Conservation (phyloP, 1,140 invertebrate species). For the Bombus huntii region DNA sequence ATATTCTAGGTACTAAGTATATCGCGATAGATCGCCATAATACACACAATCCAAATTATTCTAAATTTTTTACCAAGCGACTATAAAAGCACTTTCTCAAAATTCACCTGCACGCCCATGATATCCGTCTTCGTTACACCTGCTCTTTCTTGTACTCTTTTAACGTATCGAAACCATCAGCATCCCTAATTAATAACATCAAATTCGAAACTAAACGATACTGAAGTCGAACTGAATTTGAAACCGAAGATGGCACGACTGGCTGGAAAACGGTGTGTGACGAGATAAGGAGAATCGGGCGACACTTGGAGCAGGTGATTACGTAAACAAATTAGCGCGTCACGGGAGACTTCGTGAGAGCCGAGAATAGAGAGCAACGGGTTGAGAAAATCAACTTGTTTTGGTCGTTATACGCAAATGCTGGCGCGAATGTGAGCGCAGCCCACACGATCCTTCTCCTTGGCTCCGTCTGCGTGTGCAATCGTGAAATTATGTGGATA, state of each 20-base stretch:
- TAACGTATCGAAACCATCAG: neutral
- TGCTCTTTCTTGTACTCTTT: too few species aligned
- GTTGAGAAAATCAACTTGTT: slow-evolving; percentile 36
- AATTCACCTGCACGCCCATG: too few species aligned
- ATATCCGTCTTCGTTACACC: too few species aligned
- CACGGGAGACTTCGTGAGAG: slow-evolving; percentile 22
- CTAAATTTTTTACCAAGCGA: neutral
- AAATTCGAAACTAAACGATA: neutral
- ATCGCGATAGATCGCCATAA: neutral
- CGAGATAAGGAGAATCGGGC: slow-evolving; percentile 2
- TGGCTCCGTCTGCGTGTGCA: slow-evolving; percentile 34
- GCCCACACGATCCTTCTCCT: slow-evolving; percentile 13
- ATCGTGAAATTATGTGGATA: slow-evolving; percentile 62
- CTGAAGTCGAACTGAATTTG: neutral
- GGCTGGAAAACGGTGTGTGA: neutral
- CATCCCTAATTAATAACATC: neutral
- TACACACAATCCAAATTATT: neutral
- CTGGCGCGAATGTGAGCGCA: neutral
- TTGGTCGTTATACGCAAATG: slow-evolving; percentile 1
- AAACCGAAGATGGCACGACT: neutral
- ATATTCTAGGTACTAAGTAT: neutral
- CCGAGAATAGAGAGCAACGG: neutral
- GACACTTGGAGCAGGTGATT: slow-evolving; percentile 53
- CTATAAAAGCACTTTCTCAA: neutral
- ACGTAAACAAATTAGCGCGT: slow-evolving; percentile 69